Evolutionary conservation across 2,888 invertebrate species (phyloP).

Genomic region (Carpatolechia fugitivella): DNA sequence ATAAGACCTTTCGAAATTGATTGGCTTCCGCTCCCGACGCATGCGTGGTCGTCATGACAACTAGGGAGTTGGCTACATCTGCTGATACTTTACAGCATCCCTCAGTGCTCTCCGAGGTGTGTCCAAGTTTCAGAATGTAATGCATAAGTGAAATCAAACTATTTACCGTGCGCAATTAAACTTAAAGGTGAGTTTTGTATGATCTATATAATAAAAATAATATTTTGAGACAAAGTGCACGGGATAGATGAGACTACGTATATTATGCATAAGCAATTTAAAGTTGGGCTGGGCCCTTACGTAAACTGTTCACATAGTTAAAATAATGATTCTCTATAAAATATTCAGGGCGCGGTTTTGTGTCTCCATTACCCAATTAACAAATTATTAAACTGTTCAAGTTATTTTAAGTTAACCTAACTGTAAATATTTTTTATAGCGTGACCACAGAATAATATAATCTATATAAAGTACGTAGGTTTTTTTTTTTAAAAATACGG

Average conservation of each 20-base stretch:
- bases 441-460: too few species aligned
- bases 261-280: constrained; percentile 37
- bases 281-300: constrained; percentile 36
- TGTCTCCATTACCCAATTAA: too few species aligned
- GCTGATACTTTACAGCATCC: constrained; percentile 10
- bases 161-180: background rate
- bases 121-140: background rate
- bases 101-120: background rate
- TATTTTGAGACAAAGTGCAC: too few species aligned
- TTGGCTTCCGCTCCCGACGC: constrained; percentile 39
- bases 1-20: constrained; percentile 1
- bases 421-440: too few species aligned
- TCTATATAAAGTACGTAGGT: too few species aligned
- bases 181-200: background rate
- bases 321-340: constrained; percentile 10
- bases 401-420: too few species aligned
- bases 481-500: too few species aligned
- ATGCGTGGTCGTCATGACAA: constrained; percentile 57
- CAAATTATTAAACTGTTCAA: too few species aligned
- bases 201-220: too few species aligned
- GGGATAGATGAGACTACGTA: too few species aligned
- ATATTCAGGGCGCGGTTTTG: background rate
- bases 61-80: constrained; percentile 53
- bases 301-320: constrained; percentile 23
- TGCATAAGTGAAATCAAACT: background rate